A percentile compares a stretch with the other conserved stretches of the same genome.
These are phyloP conservation scores for Apodemia mormo DNA, from an alignment of 2,888 invertebrate species.

Conservation along the genomic window DNA sequence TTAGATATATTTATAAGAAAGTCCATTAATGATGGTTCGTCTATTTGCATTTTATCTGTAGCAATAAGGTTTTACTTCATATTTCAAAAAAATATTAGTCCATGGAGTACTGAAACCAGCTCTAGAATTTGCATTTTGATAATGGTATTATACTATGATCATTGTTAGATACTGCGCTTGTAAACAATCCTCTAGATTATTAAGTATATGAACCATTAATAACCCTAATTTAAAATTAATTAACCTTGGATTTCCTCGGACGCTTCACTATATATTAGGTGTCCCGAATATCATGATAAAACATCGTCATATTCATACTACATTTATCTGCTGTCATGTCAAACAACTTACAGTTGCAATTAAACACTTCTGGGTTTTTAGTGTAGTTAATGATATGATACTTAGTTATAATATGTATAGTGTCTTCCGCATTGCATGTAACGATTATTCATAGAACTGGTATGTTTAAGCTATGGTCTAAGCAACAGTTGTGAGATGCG, in stretches of 20 bases:
- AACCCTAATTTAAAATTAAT: too few relatives aligned
- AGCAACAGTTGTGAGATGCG: conserved; percentile 79
- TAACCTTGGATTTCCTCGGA: too few relatives aligned
- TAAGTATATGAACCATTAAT: neutral
- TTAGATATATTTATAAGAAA: neutral
- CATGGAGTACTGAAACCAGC: neutral
- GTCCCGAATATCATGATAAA: too few relatives aligned
- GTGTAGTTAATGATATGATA: too few relatives aligned
- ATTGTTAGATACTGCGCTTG: neutral
- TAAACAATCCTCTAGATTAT: neutral
- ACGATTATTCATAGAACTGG: conserved; percentile 36
- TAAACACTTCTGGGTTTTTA: too few relatives aligned
- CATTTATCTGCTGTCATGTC: too few relatives aligned
- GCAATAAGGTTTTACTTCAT: neutral
- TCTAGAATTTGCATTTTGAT: neutral
- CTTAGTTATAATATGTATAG: too few relatives aligned
- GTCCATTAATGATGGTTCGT: neutral
- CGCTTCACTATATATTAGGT: too few relatives aligned
- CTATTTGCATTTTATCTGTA: neutral
- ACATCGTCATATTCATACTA: too few relatives aligned
- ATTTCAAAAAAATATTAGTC: neutral
- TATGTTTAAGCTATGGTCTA: conserved; percentile 42
- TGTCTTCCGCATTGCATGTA: neutral
- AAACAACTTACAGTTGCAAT: too few relatives aligned
- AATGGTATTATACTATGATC: too few relatives aligned